Evolutionary conservation across 2,888 invertebrate species (phyloP).

Genomic region (Tetheella fluctuosa): DNA sequence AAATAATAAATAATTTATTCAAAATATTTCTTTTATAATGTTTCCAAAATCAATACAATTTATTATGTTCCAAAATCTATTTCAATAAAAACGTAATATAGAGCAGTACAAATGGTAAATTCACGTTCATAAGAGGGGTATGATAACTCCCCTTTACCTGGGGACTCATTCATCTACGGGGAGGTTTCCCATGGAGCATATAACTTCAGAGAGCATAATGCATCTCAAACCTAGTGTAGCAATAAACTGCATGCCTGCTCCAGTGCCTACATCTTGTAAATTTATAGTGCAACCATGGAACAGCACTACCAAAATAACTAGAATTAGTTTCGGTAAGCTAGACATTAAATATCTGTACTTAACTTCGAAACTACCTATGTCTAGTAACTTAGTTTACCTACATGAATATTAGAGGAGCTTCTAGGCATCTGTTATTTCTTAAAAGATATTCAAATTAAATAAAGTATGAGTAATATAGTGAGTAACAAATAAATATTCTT

Average conservation of each 20-base stretch:
- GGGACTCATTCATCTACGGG: constrained; percentile 63
- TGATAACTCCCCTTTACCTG: constrained; percentile 53
- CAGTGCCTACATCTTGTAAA: constrained; percentile 37
- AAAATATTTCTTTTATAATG: too few species aligned
- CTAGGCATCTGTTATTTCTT: constrained; percentile 13
- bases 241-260: constrained; percentile 60
- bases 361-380: constrained; percentile 9
- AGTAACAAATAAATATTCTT: too few species aligned
- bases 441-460: constrained; percentile 16
- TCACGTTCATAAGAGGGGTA: constrained; percentile 23
- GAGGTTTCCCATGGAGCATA: constrained; percentile 56
- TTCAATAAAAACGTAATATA: background rate
- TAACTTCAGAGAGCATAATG: constrained; percentile 58
- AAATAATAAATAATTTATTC: too few species aligned
- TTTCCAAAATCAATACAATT: too few species aligned
- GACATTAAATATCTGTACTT: constrained; percentile 14
- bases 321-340: constrained; percentile 38
- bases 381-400: constrained; percentile 11
- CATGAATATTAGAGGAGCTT: constrained; percentile 20
- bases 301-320: constrained; percentile 36
- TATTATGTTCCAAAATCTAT: too few species aligned
- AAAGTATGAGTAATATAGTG: background rate
- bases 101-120: constrained; percentile 11
- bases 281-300: constrained; percentile 41
- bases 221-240: constrained; percentile 50